phyloP scores from a whole-genome alignment of 2,888 invertebrate species.

The Eugnorisma glareosa region DNA sequence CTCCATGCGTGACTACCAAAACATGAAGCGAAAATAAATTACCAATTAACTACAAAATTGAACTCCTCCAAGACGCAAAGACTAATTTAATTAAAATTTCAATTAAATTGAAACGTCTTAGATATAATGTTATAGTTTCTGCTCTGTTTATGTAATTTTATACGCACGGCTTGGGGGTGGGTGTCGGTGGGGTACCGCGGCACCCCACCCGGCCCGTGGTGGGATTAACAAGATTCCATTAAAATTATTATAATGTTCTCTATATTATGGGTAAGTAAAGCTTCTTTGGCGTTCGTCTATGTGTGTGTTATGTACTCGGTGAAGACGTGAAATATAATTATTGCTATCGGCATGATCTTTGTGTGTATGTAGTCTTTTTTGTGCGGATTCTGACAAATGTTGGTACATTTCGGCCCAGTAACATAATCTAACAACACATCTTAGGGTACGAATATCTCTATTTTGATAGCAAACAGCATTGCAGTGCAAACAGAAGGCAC shows the following conservation, averaged over 20 bases:
- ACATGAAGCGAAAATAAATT: conserved; percentile 6
- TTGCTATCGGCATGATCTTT: background rate
- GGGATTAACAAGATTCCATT: conserved; percentile 86
- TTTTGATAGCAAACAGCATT: background rate
- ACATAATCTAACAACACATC: background rate
- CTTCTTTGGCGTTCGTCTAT: conserved; percentile 66
- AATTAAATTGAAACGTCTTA: conserved; percentile 75
- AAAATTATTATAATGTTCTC: conserved; percentile 81
- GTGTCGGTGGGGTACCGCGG: conserved; percentile 37
- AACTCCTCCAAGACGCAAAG: conserved; percentile 51
- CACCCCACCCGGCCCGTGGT: conserved; percentile 45
- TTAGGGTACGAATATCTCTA: background rate
- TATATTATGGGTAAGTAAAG: conserved; percentile 65
- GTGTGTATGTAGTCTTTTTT: background rate
- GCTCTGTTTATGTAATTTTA: conserved; percentile 78
- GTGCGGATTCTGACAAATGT: background rate
- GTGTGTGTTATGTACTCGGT: conserved; percentile 24
- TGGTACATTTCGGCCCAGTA: too few relatives aligned
- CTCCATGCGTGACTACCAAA: background rate
- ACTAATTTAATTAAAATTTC: conserved; percentile 78
- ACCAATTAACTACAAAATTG: conserved; percentile 53
- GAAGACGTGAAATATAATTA: conserved; percentile 3
- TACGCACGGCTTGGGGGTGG: conserved; percentile 64
- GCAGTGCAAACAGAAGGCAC: background rate
- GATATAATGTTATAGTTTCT: conserved; percentile 72